These are phyloP conservation scores for Lucilia cuprina DNA, from an alignment of 1,140 invertebrate species.

Conservation along the genomic window DNA sequence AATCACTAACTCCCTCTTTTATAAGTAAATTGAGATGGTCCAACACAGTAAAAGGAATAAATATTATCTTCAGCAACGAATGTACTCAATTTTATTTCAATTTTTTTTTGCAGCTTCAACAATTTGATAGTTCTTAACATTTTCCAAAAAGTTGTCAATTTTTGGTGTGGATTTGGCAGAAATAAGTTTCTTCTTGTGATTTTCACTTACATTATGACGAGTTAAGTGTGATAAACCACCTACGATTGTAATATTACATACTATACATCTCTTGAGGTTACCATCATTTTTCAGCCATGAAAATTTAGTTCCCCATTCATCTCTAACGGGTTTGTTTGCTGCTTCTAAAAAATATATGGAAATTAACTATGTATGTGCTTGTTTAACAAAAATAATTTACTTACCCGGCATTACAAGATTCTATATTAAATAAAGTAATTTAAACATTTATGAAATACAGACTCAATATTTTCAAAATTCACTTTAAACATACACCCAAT, in stretches of 20 bases:
- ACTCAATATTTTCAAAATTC: too few species aligned
- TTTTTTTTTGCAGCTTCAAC: not conserved
- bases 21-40: not conserved
- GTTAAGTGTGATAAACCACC: not conserved
- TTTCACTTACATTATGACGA: not conserved
- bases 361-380: not conserved
- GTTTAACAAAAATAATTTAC: too few species aligned
- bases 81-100: not conserved
- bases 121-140: not conserved
- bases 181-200: not conserved
- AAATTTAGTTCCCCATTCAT: not conserved
- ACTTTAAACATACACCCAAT: too few species aligned
- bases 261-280: not conserved
- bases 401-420: too few species aligned
- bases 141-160: not conserved
- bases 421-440: too few species aligned
- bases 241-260: not conserved
- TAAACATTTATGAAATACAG: too few species aligned
- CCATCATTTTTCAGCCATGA: not conserved
- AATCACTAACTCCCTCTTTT: not conserved
- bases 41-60: not conserved
- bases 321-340: not conserved
- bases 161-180: slow-evolving; percentile 39
- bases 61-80: not conserved
- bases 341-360: not conserved